Base-by-base conservation (phyloP, 2,113 vertebrate genomes). In the Chloropsis hardwickii region DNA sequence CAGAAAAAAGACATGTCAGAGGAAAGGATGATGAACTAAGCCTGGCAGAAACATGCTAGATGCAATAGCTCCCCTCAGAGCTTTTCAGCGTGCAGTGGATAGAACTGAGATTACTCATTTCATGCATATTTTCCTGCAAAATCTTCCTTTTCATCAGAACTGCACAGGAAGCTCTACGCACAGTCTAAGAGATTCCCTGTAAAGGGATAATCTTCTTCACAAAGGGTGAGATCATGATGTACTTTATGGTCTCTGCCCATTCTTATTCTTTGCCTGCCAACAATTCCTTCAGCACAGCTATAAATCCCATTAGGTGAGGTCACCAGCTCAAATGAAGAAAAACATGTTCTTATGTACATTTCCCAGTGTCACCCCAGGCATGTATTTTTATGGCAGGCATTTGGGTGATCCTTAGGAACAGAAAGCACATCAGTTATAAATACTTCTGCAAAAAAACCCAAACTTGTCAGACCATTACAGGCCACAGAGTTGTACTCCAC, bases 181-280 rank as follows among this genome's bases (percentile, higher is more conserved):
- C 31, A 37, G 39, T 3, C 54, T 57, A 15, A 53, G 47, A 84
- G 13, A 70, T 61, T 84, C 13, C 33, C 29, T 48, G 20, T 86
- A 72, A 67, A 71, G 28, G 20, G 40, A 65, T 35, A 60, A n/a
- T 48, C 29, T 86, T 67, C 15, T 56, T 72, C 47, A 76, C 8
- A 33, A 72, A 80, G 50, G 3, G 1, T 67, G 42, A 64, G 1
- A 2, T 64, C 51, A 29, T 0, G 0, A 50, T 45, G 47, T 60
- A 50, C 35, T 79, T 79, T 42, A 67, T 47, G 21, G 19, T 84
- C 33, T 84, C 60, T 81, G 15, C 23, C 15, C 44, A n/a, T 44
- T 29, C 14, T 66, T 66, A 53, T 23, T 89, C 42, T 87, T 66
- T 66, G 14, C 20, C 56, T 51, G n/a, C 61, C 71, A 79, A 37